phyloP scores from a whole-genome alignment of 2,888 invertebrate genomes.

The Patella pellucida region DNA sequence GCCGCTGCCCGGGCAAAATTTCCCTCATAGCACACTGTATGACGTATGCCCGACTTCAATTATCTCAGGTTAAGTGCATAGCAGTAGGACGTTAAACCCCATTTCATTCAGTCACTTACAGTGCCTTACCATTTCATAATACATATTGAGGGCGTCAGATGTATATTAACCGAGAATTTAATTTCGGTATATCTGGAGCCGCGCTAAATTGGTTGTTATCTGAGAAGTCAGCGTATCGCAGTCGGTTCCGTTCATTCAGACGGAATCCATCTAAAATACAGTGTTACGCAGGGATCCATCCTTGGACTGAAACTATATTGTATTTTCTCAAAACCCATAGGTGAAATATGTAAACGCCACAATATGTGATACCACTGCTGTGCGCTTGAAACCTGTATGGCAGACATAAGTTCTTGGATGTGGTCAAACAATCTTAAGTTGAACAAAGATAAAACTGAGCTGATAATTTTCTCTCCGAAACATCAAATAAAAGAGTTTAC shows the following conservation, averaged over 20 bases:
- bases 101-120: too few species aligned
- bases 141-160: too few species aligned
- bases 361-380: conserved; percentile 13
- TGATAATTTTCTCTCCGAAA: neutral
- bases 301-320: neutral
- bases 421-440: neutral
- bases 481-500: neutral
- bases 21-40: too few species aligned
- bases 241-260: conserved; percentile 15
- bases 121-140: too few species aligned
- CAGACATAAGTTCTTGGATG: neutral
- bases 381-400: neutral
- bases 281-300: neutral
- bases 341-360: conserved; percentile 14
- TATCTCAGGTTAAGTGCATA: too few species aligned
- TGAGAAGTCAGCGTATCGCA: conserved; percentile 12
- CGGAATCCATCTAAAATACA: neutral
- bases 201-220: conserved; percentile 14
- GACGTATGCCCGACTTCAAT: too few species aligned
- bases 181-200: neutral
- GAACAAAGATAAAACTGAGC: neutral
- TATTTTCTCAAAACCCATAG: conserved; percentile 18
- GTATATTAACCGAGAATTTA: too few species aligned
- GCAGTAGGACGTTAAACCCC: too few species aligned
- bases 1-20: too few species aligned